These are phyloP conservation scores for Aix galericulata DNA, from an alignment of 2,113 vertebrate species.

Conservation along the genomic window DNA sequence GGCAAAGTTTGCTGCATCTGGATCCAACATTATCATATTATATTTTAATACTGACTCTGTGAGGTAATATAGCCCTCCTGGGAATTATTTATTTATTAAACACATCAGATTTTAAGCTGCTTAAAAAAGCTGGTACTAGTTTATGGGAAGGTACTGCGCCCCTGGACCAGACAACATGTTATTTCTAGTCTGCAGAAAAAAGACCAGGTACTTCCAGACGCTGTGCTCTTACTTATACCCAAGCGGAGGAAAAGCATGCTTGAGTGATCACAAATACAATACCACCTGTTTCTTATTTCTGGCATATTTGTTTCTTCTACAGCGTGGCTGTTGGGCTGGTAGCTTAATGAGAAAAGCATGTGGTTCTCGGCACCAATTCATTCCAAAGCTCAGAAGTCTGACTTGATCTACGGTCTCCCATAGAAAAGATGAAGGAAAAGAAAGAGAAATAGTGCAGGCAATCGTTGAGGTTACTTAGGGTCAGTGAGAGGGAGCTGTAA, in stretches of 20 bases:
- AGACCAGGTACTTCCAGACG: background rate
- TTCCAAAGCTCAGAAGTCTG: background rate
- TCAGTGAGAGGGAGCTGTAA: background rate
- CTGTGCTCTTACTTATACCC: background rate
- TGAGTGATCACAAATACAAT: background rate
- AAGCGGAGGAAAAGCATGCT: background rate
- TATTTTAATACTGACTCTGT: background rate
- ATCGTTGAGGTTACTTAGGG: background rate
- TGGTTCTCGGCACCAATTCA: background rate
- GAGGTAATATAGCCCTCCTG: background rate
- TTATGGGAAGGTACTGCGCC: background rate
- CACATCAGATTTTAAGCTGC: background rate
- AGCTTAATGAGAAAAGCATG: slow-evolving; percentile 9
- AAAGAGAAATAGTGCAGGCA: slow-evolving; percentile 12
- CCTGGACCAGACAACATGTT: background rate
- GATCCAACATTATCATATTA: background rate
- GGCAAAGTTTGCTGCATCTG: background rate
- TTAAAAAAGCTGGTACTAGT: background rate
- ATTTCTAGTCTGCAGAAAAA: background rate
- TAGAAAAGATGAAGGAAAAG: background rate
- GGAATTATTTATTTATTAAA: background rate
- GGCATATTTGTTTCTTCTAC: background rate
- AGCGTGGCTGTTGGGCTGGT: background rate
- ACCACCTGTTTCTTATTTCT: slow-evolving; percentile 8
- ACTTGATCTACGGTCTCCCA: background rate